These are phyloP conservation scores for Amphilophus citrinellus DNA, from an alignment of 2,113 vertebrate species.

Conservation along the genomic window DNA sequence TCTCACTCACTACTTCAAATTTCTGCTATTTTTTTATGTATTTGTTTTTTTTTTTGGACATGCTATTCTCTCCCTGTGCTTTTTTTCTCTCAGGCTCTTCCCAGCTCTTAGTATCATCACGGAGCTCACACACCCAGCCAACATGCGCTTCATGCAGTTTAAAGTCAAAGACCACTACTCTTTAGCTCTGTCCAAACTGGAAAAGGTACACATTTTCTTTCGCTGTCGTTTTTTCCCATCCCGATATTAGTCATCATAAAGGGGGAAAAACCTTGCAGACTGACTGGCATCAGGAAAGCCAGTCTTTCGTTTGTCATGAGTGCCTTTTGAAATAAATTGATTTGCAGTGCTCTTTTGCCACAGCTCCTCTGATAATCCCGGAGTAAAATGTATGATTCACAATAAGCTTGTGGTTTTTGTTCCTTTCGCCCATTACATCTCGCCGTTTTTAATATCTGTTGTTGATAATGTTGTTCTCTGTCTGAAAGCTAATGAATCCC, in stretches of 20 bases:
- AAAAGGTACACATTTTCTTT: slow-evolving; percentile 80
- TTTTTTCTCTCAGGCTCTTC: slow-evolving; percentile 78
- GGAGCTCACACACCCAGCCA: slow-evolving; percentile 87
- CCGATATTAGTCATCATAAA: background rate
- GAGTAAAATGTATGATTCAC: background rate
- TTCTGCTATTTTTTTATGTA: background rate
- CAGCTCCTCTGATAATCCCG: background rate
- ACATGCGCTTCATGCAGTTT: slow-evolving; percentile 91
- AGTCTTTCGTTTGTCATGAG: background rate
- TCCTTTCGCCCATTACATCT: background rate
- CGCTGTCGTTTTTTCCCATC: background rate
- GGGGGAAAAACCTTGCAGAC: background rate
- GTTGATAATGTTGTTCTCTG: slow-evolving; percentile 6
- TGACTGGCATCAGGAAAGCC: background rate
- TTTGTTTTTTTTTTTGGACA: background rate
- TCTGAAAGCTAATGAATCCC: slow-evolving; percentile 23
- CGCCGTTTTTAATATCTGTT: slow-evolving; percentile 7
- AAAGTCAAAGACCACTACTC: slow-evolving; percentile 88
- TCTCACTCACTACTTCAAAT: background rate
- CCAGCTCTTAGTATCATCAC: slow-evolving; percentile 88
- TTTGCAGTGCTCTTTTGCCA: background rate
- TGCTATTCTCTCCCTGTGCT: background rate
- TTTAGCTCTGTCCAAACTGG: slow-evolving; percentile 85
- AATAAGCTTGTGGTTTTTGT: background rate
- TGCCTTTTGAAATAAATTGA: slow-evolving; percentile 2